Evolutionary conservation across 2,797 vertebrate species (phyloP).

Genomic region (Neoniphon sammara): DNA sequence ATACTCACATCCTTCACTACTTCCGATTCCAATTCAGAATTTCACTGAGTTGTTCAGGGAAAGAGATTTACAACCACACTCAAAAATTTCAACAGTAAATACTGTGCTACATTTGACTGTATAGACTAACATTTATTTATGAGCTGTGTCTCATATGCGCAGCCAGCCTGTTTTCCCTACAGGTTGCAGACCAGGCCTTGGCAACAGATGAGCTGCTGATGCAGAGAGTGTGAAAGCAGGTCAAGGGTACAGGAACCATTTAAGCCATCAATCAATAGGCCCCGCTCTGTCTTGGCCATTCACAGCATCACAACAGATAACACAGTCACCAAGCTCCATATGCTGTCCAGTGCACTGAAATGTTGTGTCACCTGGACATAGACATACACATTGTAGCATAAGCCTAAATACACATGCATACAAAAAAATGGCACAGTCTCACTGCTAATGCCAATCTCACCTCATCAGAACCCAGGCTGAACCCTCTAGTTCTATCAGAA

Average conservation of each 20-base stretch:
- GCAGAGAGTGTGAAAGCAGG: conserved; percentile 51
- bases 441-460: background rate
- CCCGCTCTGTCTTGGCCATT: conserved; percentile 9
- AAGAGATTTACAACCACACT: background rate
- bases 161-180: conserved; percentile 17
- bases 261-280: conserved; percentile 25
- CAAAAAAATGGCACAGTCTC: background rate
- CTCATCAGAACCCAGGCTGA: conserved; percentile 1
- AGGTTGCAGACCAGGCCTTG: conserved; percentile 31
- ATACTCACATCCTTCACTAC: too few relatives aligned
- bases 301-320: conserved; percentile 11
- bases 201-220: conserved; percentile 50
- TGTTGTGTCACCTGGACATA: background rate
- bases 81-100: background rate
- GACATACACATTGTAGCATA: background rate
- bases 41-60: background rate
- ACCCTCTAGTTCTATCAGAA: background rate
- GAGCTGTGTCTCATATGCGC: conserved; percentile 11
- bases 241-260: conserved; percentile 52
- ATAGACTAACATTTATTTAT: conserved; percentile 14
- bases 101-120: conserved; percentile 1
- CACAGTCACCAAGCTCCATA: conserved; percentile 1
- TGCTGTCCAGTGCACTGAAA: conserved; percentile 2
- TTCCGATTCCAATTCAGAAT: background rate
- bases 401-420: background rate